Percentiles rank a stretch among this genome's conserved stretches.
These are phyloP conservation scores for Setipinna tenuifilis DNA, from an alignment of 2,797 vertebrate species.

Conservation along the genomic window DNA sequence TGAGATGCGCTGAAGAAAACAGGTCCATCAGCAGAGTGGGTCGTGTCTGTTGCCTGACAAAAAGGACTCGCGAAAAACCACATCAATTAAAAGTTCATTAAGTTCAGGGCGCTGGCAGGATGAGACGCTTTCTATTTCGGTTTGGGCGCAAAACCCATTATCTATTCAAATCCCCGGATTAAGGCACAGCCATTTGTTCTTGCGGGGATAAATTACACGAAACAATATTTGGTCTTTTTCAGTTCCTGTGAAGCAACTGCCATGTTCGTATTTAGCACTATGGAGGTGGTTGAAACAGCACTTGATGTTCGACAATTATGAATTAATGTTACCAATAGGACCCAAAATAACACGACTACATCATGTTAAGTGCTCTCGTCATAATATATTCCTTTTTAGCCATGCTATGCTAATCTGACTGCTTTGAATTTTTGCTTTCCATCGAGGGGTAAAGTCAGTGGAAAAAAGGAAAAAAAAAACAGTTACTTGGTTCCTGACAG, in stretches of 20 bases:
- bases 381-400: neutral
- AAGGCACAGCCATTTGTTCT: slow-evolving; percentile 69
- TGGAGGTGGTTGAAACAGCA: neutral
- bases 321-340: neutral
- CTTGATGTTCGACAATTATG: neutral
- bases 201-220: slow-evolving; percentile 70
- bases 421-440: slow-evolving; percentile 10
- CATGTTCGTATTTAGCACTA: slow-evolving; percentile 64
- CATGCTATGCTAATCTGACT: neutral
- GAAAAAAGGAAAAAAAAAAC: slow-evolving; percentile 54
- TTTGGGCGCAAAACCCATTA: slow-evolving; percentile 65
- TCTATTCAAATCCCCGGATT: slow-evolving; percentile 78
- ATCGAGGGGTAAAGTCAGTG: neutral
- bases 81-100: slow-evolving; percentile 85
- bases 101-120: slow-evolving; percentile 70
- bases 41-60: slow-evolving; percentile 81
- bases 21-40: slow-evolving; percentile 76
- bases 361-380: neutral
- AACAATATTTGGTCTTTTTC: slow-evolving; percentile 69
- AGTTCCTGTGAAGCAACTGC: slow-evolving; percentile 34
- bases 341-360: neutral
- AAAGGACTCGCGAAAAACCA: slow-evolving; percentile 73
- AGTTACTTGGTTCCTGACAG: slow-evolving; percentile 74
- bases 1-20: slow-evolving; percentile 75
- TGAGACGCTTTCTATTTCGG: slow-evolving; percentile 75